A percentile compares a stretch with the other conserved stretches of the same genome.
Evolutionary conservation across 2,113 vertebrate species (phyloP).

Genomic region (Plestiodon gilberti): DNA sequence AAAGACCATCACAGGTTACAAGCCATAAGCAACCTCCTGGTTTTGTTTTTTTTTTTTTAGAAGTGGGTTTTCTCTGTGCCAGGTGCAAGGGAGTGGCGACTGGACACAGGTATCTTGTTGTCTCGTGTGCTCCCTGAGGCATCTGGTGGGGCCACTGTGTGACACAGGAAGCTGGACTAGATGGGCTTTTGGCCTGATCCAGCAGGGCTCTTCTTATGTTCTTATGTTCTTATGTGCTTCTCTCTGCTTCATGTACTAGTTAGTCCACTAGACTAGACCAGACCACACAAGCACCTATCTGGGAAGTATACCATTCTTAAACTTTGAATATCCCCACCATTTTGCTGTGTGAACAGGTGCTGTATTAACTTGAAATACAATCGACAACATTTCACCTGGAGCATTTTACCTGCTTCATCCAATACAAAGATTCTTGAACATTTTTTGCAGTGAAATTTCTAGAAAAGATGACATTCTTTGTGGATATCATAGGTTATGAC

Average conservation of each 20-base stretch:
- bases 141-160: too few relatives aligned
- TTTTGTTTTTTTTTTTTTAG: too few relatives aligned
- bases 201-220: too few relatives aligned
- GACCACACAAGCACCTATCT: background rate
- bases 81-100: too few relatives aligned
- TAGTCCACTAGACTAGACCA: background rate
- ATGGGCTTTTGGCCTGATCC: too few relatives aligned
- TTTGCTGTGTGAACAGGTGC: background rate
- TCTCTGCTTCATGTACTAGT: background rate
- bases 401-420: background rate
- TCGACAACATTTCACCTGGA: background rate
- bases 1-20: too few relatives aligned
- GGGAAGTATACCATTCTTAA: background rate
- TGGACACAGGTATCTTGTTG: too few relatives aligned
- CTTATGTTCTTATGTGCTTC: background rate
- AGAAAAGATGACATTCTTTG: background rate
- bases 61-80: too few relatives aligned
- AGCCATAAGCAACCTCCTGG: too few relatives aligned
- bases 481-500: background rate
- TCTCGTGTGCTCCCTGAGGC: too few relatives aligned
- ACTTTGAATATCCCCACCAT: background rate
- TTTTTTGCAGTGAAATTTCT: background rate
- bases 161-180: too few relatives aligned
- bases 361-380: background rate
- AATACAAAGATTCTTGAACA: background rate